Percentiles rank a stretch among this genome's conserved stretches.
These are phyloP conservation scores for Hippocampus guttulatus DNA, from an alignment of 2,113 vertebrate species.

Conservation along the genomic window DNA sequence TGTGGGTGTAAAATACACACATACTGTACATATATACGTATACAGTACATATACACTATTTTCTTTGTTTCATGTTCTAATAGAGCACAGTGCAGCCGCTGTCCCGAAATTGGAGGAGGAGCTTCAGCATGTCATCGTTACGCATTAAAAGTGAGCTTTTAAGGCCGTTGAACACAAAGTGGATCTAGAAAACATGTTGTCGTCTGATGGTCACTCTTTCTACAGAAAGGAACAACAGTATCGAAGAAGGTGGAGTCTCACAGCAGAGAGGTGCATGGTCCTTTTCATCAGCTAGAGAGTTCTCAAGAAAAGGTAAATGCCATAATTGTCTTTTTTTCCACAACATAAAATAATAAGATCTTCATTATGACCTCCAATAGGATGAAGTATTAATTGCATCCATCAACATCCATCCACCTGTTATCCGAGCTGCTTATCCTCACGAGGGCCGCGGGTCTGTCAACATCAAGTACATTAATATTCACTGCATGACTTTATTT, in stretches of 20 bases:
- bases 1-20: no score
- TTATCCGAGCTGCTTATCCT: no score
- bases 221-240: conserved; percentile 33
- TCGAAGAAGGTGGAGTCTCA: conserved; percentile 17
- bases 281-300: conserved; percentile 50
- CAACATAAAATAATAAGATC: not conserved
- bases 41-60: not conserved
- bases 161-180: not conserved
- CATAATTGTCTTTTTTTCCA: not conserved
- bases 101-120: conserved; percentile 36
- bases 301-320: conserved; percentile 35
- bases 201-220: not conserved
- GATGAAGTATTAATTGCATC: no score
- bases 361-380: not conserved
- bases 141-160: conserved; percentile 60
- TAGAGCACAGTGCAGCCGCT: conserved; percentile 20
- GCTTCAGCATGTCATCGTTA: conserved; percentile 62
- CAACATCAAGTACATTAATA: not conserved
- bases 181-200: not conserved
- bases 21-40: no score
- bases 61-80: not conserved
- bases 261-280: conserved; percentile 27
- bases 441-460: no score
- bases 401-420: not conserved
- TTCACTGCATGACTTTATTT: not conserved